Conservation (phyloP, 2,888 invertebrate genomes). For the Hofmannophila pseudospretella region DNA sequence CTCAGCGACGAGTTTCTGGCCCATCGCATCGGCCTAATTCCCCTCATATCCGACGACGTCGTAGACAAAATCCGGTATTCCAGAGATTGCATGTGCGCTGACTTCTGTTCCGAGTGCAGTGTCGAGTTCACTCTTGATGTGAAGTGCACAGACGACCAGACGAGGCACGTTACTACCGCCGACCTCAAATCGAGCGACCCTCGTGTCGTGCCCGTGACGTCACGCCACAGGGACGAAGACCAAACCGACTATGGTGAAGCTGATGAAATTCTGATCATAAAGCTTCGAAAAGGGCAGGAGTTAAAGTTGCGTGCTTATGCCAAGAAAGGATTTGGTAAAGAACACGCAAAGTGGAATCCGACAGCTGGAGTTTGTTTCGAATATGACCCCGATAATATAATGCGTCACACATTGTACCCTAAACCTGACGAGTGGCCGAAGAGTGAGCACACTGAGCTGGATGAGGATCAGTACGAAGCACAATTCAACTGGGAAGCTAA, state of each 20-base stretch:
- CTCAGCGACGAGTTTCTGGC: slow-evolving; percentile 99
- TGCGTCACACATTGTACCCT: slow-evolving; percentile 96
- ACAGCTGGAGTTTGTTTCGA: slow-evolving; percentile 99
- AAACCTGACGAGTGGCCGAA: slow-evolving; percentile 99
- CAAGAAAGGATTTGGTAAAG: slow-evolving; percentile 97
- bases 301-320: slow-evolving; percentile 96
- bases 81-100: slow-evolving; percentile 96
- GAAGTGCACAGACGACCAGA: slow-evolving; percentile 95
- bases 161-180: slow-evolving; percentile 96
- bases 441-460: slow-evolving; percentile 96
- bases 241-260: slow-evolving; percentile 95
- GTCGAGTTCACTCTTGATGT: slow-evolving; percentile 98
- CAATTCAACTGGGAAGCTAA: slow-evolving; percentile 96
- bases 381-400: slow-evolving; percentile 98
- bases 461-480: slow-evolving; percentile 95
- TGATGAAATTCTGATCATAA: slow-evolving; percentile 89
- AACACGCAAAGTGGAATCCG: slow-evolving; percentile 99
- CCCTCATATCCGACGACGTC: slow-evolving; percentile 94
- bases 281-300: slow-evolving; percentile 91
- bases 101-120: slow-evolving; percentile 98
- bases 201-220: slow-evolving; percentile 95
- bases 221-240: slow-evolving; percentile 93
- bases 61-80: slow-evolving; percentile 97
- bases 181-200: slow-evolving; percentile 95
- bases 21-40: slow-evolving; percentile 97